Base-by-base conservation (phyloP, 2,888 invertebrate species). In the Axea sp. region DNA sequence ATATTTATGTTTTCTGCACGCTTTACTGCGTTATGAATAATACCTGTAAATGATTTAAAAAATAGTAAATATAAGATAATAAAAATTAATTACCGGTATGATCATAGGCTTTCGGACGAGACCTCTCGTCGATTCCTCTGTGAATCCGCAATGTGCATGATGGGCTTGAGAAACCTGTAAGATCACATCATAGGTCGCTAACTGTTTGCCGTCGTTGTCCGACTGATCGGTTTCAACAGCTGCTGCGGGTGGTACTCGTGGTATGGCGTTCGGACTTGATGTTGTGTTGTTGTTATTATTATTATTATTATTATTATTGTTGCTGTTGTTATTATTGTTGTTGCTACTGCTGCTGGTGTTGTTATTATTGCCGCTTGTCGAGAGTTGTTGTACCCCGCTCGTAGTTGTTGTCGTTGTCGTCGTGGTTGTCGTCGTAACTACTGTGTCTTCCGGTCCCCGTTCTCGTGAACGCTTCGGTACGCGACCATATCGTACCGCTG, bases 401-500 rank as follows among this genome's bases (percentile, higher is more conserved):
- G 77, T 81, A 53, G 75, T 81, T 51, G 76, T 83, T 12, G 82
- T 81, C 28, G 83, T 80, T 65, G 81, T 84, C 73, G 81, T 82
- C 62, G 82, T 83, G 31, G 87, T 87, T 39, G 88, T 88, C 57
- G 88, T 88, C 71, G 88, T 88, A 22, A 89, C 88, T 65, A 88
- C 88, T 35, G 90, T 87, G 71, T 88, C 92, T 64, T 91, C 90
- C 24, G 89, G 88, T 84, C 91, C 93, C 77, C 93, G 91, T 88
- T 96, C 97, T 80, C 96, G 92, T 69, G 96, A 93, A 81, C 97
- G 91, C 89, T 98, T 98, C 76, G 98, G 98, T 81, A 97, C 97
- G 77, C 98, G 92, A 78, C 98, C 98, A 91, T 98, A 98, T 86
- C 98, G 91, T 77, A 98, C 98, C 85, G 97, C 97, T 97, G 90